phyloP scores from a whole-genome alignment of 1,140 invertebrate species.

The Drosophila trapezifrons region DNA sequence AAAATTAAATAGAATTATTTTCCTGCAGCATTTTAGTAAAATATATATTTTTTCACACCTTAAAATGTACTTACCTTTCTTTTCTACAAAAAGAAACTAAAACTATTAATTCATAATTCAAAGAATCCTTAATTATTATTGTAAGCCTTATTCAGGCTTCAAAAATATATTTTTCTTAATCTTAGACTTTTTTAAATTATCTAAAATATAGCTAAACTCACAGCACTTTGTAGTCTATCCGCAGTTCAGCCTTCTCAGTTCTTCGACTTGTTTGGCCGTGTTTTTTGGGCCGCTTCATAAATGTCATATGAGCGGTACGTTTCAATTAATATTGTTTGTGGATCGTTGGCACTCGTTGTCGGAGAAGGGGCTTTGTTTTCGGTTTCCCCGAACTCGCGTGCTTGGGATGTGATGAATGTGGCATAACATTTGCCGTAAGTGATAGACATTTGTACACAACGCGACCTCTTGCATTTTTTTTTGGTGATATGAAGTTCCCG shows the following conservation, averaged over 20 bases:
- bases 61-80: too few relatives aligned
- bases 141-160: too few relatives aligned
- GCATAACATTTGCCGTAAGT: slow-evolving; percentile 60
- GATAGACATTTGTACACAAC: slow-evolving; percentile 58
- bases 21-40: too few relatives aligned
- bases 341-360: slow-evolving; percentile 45
- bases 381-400: slow-evolving; percentile 60
- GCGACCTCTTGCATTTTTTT: not conserved
- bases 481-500: slow-evolving; percentile 11
- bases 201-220: not conserved
- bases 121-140: too few relatives aligned
- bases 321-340: slow-evolving; percentile 79
- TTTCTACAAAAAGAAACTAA: too few relatives aligned
- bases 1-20: too few relatives aligned
- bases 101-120: too few relatives aligned
- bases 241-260: slow-evolving; percentile 9
- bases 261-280: slow-evolving; percentile 22
- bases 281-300: slow-evolving; percentile 64
- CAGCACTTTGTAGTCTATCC: not conserved
- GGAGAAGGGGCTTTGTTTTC: slow-evolving; percentile 14
- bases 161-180: too few relatives aligned
- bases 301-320: slow-evolving; percentile 75
- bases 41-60: too few relatives aligned
- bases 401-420: slow-evolving; percentile 63
- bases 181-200: too few relatives aligned